Evolutionary conservation across 2,888 invertebrate species (phyloP).

Genomic region (Nemotelus pantherinus): DNA sequence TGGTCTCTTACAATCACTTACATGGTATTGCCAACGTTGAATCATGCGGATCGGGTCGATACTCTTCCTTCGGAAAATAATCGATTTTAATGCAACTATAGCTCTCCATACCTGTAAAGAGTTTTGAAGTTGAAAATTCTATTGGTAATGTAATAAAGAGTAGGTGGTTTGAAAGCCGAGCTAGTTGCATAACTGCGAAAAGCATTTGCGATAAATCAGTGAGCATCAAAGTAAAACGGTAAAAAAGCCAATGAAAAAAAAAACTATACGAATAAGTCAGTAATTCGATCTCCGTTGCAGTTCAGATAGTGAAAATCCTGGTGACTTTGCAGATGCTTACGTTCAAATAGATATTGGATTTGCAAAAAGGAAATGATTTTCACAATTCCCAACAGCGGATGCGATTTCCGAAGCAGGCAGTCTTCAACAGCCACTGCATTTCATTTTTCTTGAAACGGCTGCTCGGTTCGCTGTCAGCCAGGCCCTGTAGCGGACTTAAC

Average conservation of each 20-base stretch:
- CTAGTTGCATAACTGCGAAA: neutral
- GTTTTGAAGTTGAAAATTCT: neutral
- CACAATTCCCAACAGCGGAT: constrained; percentile 37
- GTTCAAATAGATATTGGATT: constrained; percentile 48
- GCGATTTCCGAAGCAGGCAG: constrained; percentile 23
- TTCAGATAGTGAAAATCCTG: constrained; percentile 7
- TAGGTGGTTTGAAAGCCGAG: neutral
- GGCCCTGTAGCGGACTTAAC: too few species aligned
- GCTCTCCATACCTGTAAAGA: constrained; percentile 58
- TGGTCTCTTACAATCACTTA: constrained; percentile 68
- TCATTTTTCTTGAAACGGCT: neutral
- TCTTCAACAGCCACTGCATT: constrained; percentile 18
- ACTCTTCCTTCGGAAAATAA: constrained; percentile 87
- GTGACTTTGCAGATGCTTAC: neutral
- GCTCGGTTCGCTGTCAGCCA: too few species aligned
- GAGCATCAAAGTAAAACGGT: neutral
- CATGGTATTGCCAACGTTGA: constrained; percentile 94
- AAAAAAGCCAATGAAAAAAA: neutral
- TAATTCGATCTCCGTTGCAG: constrained; percentile 35
- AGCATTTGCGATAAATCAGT: neutral
- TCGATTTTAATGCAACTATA: constrained; percentile 81
- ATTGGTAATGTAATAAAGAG: constrained; percentile 19
- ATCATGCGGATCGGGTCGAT: constrained; percentile 87
- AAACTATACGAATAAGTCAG: neutral
- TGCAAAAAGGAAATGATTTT: constrained; percentile 50